Evolutionary conservation across 2,797 vertebrate species (phyloP), one percentile per base, ranked within the genome.

Genomic region (Premnoplex brunnescens): DNA sequence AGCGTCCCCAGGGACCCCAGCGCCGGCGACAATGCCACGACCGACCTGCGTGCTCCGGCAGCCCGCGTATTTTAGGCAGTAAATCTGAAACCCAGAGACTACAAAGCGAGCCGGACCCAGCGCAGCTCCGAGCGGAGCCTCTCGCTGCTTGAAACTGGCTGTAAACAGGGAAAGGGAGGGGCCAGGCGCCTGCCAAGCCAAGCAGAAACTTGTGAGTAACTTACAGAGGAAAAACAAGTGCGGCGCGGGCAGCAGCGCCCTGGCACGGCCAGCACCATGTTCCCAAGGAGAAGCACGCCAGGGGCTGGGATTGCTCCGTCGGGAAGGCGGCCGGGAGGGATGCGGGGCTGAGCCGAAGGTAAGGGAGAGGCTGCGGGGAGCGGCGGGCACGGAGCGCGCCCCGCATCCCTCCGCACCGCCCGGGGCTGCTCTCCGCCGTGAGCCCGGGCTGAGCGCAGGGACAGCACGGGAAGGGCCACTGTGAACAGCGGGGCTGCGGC

Each of bases 161-260:
- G 97, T 97, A 96, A 98, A 97, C 97, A 97, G 92, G 88, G 90
- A 41, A 71, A 97, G 98, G 98, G 97, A 98, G 97, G 97, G 93
- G 97, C 90, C 62, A 22, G 41, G 49, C 14, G 87, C 85, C 92
- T 96, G 97, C 97, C 97, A 97, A 97, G 94, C 92, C 95, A 79
- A 96, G 97, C 97, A 96, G 97, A 94, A 95, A 95, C 94, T 89
- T 63, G 94, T 76, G 97, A 97, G 97, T 89, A 96, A 97, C 74
- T 96, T 66, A 48, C 3, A 37, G 95, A 84, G 89, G 95, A 92
- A 95, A 97, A 97, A 97, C 97, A 97, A 97, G 96, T 91, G 94
- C 92, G 83, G 94, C 82, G 58, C 66, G 12, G 85, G 93, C 79
- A 78, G 88, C 73, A 66, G 79, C 79, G 62, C 28, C 32, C 43